phyloP scores from a whole-genome alignment of 2,888 invertebrate species.

The Peribatodes rhomboidaria region DNA sequence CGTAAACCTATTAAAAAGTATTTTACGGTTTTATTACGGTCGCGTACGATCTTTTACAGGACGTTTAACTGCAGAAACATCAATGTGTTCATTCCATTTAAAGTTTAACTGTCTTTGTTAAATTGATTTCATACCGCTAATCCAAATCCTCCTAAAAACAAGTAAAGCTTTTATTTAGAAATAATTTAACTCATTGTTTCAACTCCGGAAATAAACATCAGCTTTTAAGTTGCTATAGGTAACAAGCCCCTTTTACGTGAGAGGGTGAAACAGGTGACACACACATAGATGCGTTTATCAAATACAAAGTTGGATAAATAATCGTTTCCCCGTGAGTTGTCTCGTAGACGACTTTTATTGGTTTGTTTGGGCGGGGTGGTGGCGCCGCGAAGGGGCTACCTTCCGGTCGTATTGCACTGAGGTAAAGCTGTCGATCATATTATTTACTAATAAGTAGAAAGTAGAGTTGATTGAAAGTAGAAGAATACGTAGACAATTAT shows the following conservation, averaged over 20 bases:
- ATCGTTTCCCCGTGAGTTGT: constrained; percentile 68
- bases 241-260: constrained; percentile 42
- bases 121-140: background rate
- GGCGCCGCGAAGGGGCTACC: constrained; percentile 67
- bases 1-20: background rate
- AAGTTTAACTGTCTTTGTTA: too few species aligned
- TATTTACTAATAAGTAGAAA: too few species aligned
- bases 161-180: background rate
- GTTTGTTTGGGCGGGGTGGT: constrained; percentile 73
- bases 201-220: constrained; percentile 10
- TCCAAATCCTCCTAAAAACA: background rate
- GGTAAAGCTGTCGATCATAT: constrained; percentile 2
- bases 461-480: background rate
- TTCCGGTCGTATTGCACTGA: constrained; percentile 46
- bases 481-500: background rate
- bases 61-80: too few species aligned
- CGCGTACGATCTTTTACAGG: too few species aligned
- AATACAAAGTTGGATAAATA: constrained; percentile 71
- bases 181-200: background rate
- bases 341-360: constrained; percentile 74
- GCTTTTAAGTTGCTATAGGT: constrained; percentile 7
- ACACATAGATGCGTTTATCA: constrained; percentile 56
- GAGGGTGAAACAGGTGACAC: constrained; percentile 48
- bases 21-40: too few species aligned
- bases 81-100: too few species aligned